Base-by-base conservation (phyloP, 1,140 invertebrate species). In the Mylabris phalerata region DNA sequence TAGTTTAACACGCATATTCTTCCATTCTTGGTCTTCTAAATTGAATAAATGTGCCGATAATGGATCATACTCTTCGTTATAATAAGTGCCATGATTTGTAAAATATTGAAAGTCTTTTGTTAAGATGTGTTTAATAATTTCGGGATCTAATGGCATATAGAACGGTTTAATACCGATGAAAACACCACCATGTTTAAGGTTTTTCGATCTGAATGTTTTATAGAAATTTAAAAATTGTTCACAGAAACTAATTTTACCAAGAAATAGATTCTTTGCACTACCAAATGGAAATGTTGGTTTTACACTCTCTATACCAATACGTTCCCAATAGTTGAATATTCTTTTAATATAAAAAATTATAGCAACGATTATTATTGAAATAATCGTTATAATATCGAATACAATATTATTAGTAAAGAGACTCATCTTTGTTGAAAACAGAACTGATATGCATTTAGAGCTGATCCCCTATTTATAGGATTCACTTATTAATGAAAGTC, bases 101-200 rank as follows among this genome's bases (percentile, higher is more conserved):
- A 83, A 84, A 67, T 79, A 72, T 46, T 75, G 72, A 60, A 81
- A 84, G 67, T 85, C 80, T 67, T 80, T 82, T 9, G 83, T 75
- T 42, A 84, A 66, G 5, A 85, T 75, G 27, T 74, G 71, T 44
- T 82, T 79, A 4, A 82, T 78, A 39, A 84, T 63, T 39, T 82
- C 79, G 4, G 64, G 66, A 56, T 73, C 70, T 7, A 64, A 55
- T 9, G 71, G 61, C 11, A 61, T 47, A 32, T 57, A 61, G 32
- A 56, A 49, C 4, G 52, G 57, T 13, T 44, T 42, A 6, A 43
- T 43, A 42, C 43, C 38, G 42, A 54, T 44, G 19, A 75, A 78
- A 9, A 73, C 64, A 4, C 79, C 79, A 27, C 50, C 63, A 56
- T 59, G 55, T 50, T 54, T 52, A 19, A 50, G 44, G 5, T 56